These are phyloP conservation scores for Romanogobio albipinnatus DNA, from an alignment of 2,113 vertebrate species.

Conservation along the genomic window DNA sequence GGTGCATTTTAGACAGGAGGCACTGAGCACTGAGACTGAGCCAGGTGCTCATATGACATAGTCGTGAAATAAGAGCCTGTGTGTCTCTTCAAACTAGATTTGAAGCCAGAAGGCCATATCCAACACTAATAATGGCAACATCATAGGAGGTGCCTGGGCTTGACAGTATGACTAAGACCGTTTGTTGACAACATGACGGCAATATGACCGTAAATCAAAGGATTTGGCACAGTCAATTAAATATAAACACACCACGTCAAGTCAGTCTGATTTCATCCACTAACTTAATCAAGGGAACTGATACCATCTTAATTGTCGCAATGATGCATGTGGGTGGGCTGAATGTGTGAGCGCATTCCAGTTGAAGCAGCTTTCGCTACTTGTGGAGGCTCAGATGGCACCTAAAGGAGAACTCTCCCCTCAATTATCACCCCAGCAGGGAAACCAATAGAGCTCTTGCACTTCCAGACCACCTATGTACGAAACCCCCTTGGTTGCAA, in stretches of 20 bases:
- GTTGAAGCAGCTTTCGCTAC: constrained; percentile 10
- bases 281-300: not conserved
- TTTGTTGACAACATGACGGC: not conserved
- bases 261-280: not conserved
- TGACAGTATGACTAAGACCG: constrained; percentile 1
- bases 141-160: not conserved
- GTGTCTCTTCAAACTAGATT: constrained; percentile 22
- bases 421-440: constrained; percentile 53
- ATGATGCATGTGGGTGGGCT: constrained; percentile 5
- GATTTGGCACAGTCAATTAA: not conserved
- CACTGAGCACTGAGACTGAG: constrained; percentile 32
- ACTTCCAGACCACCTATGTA: constrained; percentile 44
- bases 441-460: constrained; percentile 12
- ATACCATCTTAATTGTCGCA: not conserved
- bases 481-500: constrained; percentile 13
- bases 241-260: not conserved
- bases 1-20: constrained; percentile 4
- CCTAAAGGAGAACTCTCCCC: constrained; percentile 12
- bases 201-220: not conserved
- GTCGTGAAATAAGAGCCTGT: constrained; percentile 45
- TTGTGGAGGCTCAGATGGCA: constrained; percentile 42
- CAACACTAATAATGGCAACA: constrained; percentile 30
- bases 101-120: constrained; percentile 38
- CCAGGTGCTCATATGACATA: not conserved
- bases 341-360: constrained; percentile 21